Evolutionary conservation across 2,113 vertebrate species (phyloP), one percentile per base, ranked within the genome.

Genomic region (Bos indicus): DNA sequence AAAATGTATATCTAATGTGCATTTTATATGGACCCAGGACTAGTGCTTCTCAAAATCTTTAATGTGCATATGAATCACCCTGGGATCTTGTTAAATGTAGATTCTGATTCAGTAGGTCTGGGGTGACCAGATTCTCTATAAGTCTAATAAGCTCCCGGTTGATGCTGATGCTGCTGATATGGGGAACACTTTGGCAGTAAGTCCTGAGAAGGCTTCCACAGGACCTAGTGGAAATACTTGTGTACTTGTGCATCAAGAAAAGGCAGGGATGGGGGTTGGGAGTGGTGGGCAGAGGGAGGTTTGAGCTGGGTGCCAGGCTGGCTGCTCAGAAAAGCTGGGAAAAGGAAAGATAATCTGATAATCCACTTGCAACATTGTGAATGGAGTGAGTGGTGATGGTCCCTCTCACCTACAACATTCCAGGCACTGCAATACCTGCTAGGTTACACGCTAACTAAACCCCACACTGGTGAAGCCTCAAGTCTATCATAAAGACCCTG

Each of bases 51-150:
- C 28, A 94, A 77, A 94, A 77, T 86, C 54, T 88, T 83, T 33
- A 95, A 54, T 54, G 43, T 88, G 43, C 33, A 46, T 51, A 33
- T n/a, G 25, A 74, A 59, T 93, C 71, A 81, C 30, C 48, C 43
- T 89, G 93, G 82, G 93, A 97, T 80, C 78, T 94, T 96, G 67
- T 92, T 91, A 97, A 83, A 57, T 71, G 14, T 71, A 57, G 54
- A 93, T 82, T 92, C 85, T 80, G 48, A 96, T 54, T 95, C 54
- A 59, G 0, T 83, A 89, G 43, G 3, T 74, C 78, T 88, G 8
- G 28, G 28, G 10, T 71, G 16, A 83, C 81, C 28, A 54, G n/a
- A 62, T 60, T 43, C 1, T 94, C 30, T 83, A 21, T 16, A 80
- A 52, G 51, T 90, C 90, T 89, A 89, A 94, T 46, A 88, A 93